Conservation (phyloP, 2,797 vertebrate species). For the Botia almorhae region DNA sequence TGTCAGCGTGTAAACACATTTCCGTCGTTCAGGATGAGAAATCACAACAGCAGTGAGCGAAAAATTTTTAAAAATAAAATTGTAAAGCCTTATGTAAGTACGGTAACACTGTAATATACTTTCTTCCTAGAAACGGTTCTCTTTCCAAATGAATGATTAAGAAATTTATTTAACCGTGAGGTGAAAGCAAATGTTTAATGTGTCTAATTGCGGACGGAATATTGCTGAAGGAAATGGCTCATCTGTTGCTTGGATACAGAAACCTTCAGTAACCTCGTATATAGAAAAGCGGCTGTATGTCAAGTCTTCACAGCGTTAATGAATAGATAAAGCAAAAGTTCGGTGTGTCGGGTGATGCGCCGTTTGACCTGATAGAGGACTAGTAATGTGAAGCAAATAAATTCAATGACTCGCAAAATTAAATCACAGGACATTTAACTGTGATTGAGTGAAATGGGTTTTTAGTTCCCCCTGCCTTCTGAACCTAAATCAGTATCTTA, state of each 20-base stretch:
- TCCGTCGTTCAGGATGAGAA: neutral
- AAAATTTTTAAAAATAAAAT: too few species aligned
- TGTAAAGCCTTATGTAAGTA: too few species aligned
- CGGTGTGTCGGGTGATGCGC: neutral
- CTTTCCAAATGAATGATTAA: neutral
- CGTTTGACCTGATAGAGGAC: neutral
- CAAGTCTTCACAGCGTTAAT: neutral
- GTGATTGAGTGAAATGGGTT: neutral
- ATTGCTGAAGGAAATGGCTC: neutral
- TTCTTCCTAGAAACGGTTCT: neutral
- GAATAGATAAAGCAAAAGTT: neutral
- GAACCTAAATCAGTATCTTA: neutral
- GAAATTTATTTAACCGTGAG: too few species aligned
- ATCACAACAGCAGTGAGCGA: neutral
- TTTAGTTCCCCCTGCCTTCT: neutral
- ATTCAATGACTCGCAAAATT: neutral
- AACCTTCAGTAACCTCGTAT: constrained; percentile 7
- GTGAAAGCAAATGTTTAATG: constrained; percentile 4
- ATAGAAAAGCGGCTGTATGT: neutral
- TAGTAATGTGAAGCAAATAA: neutral
- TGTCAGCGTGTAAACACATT: neutral
- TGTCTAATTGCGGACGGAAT: neutral
- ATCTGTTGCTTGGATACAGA: constrained; percentile 29
- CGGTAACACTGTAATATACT: neutral
- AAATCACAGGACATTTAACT: neutral